A percentile compares a stretch with the other conserved stretches of the same genome.
Evolutionary conservation across 2,113 vertebrate genomes (phyloP).

Genomic region (Elgaria multicarinata): DNA sequence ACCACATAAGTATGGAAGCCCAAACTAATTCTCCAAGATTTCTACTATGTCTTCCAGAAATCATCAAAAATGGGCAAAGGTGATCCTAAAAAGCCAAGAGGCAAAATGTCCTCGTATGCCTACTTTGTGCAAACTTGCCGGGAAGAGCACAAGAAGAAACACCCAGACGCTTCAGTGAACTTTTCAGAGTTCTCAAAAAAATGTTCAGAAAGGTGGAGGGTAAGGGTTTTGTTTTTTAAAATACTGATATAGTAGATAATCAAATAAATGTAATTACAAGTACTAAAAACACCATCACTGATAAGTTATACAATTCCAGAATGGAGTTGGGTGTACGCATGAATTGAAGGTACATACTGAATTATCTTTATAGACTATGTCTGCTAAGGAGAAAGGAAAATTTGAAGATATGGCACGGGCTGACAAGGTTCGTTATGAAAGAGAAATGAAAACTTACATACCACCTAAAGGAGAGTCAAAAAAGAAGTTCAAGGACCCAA

Average conservation of each 20-base stretch:
- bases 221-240: constrained; percentile 62
- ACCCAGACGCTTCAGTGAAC: constrained; percentile 91
- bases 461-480: constrained; percentile 93
- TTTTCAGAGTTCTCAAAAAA: constrained; percentile 97
- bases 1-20: neutral
- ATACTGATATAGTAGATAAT: neutral
- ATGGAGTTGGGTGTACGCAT: neutral
- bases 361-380: constrained; percentile 85
- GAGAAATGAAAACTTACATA: constrained; percentile 95
- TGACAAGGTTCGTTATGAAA: constrained; percentile 95
- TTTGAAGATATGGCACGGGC: constrained; percentile 97
- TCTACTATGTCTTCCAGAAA: constrained; percentile 65
- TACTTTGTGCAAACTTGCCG: constrained; percentile 97
- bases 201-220: constrained; percentile 96
- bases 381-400: constrained; percentile 94
- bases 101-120: constrained; percentile 97
- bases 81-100: constrained; percentile 93
- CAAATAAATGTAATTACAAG: neutral
- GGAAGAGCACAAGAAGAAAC: constrained; percentile 98
- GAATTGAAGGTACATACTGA: constrained; percentile 33
- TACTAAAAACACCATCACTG: neutral
- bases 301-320: neutral
- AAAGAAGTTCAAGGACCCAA: constrained; percentile 96
- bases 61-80: constrained; percentile 90
- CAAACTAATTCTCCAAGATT: neutral